Conservation (phyloP, 2,113 vertebrate genomes). For the Regulus satrapa region DNA sequence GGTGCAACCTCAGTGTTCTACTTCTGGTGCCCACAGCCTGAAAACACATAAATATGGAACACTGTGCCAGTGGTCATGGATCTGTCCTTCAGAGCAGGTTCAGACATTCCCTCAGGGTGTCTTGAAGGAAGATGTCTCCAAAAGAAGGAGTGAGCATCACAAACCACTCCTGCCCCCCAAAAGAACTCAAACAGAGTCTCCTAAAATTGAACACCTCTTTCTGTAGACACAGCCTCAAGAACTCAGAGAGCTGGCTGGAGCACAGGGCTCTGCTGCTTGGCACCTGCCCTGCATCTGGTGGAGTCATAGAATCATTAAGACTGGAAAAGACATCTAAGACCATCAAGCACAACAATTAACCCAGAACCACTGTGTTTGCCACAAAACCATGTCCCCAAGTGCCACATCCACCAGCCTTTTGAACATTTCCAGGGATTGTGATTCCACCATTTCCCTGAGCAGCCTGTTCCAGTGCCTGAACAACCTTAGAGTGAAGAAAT, state of each 20-base stretch:
- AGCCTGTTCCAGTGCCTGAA: background rate
- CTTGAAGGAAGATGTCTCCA: background rate
- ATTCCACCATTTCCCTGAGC: background rate
- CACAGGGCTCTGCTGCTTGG: background rate
- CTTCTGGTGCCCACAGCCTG: background rate
- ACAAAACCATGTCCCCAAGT: background rate
- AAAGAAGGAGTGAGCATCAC: background rate
- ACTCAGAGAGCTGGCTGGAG: background rate
- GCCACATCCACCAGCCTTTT: background rate
- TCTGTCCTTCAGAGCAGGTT: background rate
- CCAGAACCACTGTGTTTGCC: fast-evolving
- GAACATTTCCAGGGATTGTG: background rate
- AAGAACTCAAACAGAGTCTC: background rate
- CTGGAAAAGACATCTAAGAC: background rate
- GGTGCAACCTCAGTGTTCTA: background rate
- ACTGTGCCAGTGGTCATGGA: background rate
- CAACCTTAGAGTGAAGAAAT: background rate
- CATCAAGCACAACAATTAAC: too few species aligned
- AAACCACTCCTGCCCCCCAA: fast-evolving
- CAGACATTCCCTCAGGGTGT: background rate
- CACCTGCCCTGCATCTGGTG: background rate
- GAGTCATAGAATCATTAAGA: background rate
- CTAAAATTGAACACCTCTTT: background rate
- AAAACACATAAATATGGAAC: background rate
- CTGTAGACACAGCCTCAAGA: background rate